These are phyloP conservation scores for Cryptophagus acutangulus DNA, from an alignment of 2,888 invertebrate genomes.

Conservation along the genomic window DNA sequence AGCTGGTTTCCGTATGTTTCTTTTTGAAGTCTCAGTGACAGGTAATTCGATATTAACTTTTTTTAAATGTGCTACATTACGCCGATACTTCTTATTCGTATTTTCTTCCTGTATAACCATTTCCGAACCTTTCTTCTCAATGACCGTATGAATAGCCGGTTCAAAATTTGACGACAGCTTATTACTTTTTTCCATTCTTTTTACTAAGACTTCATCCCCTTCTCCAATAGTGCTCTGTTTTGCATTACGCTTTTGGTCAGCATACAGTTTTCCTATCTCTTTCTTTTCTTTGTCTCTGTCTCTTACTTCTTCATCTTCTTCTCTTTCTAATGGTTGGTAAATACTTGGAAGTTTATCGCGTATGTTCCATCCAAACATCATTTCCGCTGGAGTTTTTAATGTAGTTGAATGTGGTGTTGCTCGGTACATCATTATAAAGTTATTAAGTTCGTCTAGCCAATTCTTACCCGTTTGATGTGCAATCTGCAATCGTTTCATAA, in stretches of 20 bases:
- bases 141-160: background rate
- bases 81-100: background rate
- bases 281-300: constrained; percentile 9
- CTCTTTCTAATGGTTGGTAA: background rate
- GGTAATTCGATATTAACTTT: too few relatives aligned
- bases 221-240: background rate
- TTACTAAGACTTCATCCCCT: constrained; percentile 4
- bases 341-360: constrained; percentile 3
- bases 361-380: constrained; percentile 7
- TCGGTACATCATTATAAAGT: constrained; percentile 8
- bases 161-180: constrained; percentile 3
- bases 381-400: constrained; percentile 7
- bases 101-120: background rate
- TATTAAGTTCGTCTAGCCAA: background rate
- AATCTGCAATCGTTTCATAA: constrained; percentile 5
- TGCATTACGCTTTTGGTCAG: constrained; percentile 1
- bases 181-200: background rate
- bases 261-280: constrained; percentile 4
- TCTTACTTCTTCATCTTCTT: background rate
- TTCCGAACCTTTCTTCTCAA: constrained; percentile 2
- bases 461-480: constrained; percentile 1
- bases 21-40: too few relatives aligned
- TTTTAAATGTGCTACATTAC: constrained; percentile 7
- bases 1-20: too few relatives aligned
- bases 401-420: constrained; percentile 6